Percentiles rank a stretch among this genome's conserved stretches.
Conservation (phyloP, 2,888 invertebrate species). For the Diploptera punctata region DNA sequence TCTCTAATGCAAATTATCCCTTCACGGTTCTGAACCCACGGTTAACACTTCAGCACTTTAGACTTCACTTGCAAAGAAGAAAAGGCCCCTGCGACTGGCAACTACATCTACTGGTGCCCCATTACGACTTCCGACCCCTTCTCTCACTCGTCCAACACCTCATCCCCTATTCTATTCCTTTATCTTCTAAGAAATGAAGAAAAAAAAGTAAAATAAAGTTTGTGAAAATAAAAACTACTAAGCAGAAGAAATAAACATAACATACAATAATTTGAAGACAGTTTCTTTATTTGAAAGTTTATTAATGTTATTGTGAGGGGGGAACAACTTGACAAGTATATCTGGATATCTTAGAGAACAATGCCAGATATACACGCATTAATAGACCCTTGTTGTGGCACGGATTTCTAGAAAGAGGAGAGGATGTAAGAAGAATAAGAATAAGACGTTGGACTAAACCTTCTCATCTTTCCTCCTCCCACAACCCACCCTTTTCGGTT, state of each 20-base stretch:
- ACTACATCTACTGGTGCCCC: constrained; percentile 28
- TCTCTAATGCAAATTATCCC: constrained; percentile 29
- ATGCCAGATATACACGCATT: not conserved
- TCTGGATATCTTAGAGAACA: constrained; percentile 11
- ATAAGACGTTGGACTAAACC: not conserved
- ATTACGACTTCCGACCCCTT: constrained; percentile 26
- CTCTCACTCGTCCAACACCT: not conserved
- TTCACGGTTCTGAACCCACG: constrained; percentile 25
- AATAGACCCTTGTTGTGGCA: constrained; percentile 11
- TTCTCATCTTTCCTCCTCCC: constrained; percentile 23
- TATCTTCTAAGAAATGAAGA: constrained; percentile 12
- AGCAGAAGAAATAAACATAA: constrained; percentile 18
- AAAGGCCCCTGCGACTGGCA: constrained; percentile 17
- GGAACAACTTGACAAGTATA: not conserved
- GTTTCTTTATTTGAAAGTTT: constrained; percentile 22
- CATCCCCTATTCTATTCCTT: not conserved
- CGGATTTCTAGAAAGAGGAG: constrained; percentile 10
- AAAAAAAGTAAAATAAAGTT: constrained; percentile 10
- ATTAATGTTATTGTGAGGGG: constrained; percentile 15
- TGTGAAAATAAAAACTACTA: constrained; percentile 2
- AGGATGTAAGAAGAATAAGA: constrained; percentile 13
- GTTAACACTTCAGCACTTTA: constrained; percentile 27
- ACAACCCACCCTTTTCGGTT: constrained; percentile 13
- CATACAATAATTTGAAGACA: constrained; percentile 19
- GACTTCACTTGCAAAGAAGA: constrained; percentile 26